Base-by-base conservation (phyloP, 2,113 vertebrate species). In the Typhlomys cinereus region DNA sequence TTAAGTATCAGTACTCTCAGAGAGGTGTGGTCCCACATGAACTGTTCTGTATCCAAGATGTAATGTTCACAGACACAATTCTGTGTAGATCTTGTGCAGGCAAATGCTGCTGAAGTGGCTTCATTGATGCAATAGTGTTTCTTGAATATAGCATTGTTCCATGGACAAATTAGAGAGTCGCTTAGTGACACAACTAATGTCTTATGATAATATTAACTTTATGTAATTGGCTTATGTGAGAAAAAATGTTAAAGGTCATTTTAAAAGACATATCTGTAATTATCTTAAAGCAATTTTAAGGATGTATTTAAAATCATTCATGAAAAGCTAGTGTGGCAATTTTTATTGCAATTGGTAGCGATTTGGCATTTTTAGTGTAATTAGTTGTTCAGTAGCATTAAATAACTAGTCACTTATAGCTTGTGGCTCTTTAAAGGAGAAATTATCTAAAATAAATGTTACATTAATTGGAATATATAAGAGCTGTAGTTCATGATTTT, bases 271-370 rank as follows among this genome's bases (percentile, higher is more conserved):
- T 1, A 46, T 31, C 52, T 79, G 46, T 46, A 13, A 79, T 89
- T 89, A 82, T 74, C 70, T 89, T 25, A 92, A 91, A 91, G 59
- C 54, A 50, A 27, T 80, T 64, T 85, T 67, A 25, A 70, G 39
- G 3, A 59, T 79, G 67, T 90, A 27, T 14, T 71, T 86, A 61
- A 6, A 88, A 62, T 82, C 8, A 15, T 76, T 90, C 34, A 36
- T 54, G 25, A 20, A 82, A 82, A 92, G 4, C 5, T 31, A 92
- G 39, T 50, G 34, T 69, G 23, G 85, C 5, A 76, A n/a, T 79
- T 94, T 67, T 54, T 74, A n/a, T 66, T 90, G 44, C 1, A 46
- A 78, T 25, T 36, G 1, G 31, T 29, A 7, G n/a, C 25, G 9
- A 50, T 74, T 76, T 12, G 85, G 44, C 17, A 34, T 41, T 89